These are phyloP conservation scores for Sorex fumeus DNA, from an alignment of 2,113 vertebrate genomes.

Conservation along the genomic window DNA sequence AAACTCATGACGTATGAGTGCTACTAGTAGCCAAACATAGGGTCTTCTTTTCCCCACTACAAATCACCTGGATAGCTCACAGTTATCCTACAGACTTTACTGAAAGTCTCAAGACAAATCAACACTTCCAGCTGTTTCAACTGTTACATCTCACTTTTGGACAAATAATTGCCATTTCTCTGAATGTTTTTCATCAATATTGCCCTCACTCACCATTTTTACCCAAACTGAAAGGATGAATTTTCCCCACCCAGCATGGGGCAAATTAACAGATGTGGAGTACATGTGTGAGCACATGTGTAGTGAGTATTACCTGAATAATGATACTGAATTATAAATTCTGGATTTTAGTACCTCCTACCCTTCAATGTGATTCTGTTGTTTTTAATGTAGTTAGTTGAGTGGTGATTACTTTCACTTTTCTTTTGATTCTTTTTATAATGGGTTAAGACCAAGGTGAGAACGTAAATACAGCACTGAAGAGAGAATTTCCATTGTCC, in stretches of 20 bases:
- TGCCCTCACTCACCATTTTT: not conserved
- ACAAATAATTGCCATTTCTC: too few species aligned
- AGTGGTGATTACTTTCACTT: not conserved
- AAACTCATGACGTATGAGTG: too few species aligned
- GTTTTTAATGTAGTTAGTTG: not conserved
- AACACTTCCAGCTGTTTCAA: too few species aligned
- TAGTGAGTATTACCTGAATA: not conserved
- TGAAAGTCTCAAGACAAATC: not conserved
- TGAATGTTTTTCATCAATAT: not conserved
- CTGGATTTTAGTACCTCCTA: not conserved
- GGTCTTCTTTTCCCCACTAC: not conserved
- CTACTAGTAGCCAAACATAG: too few species aligned
- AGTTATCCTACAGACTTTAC: not conserved
- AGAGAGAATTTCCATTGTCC: not conserved
- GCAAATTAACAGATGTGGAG: too few species aligned
- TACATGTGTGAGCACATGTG: too few species aligned
- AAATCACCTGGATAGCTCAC: not conserved
- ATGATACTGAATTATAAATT: conserved; percentile 20
- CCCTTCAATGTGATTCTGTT: not conserved
- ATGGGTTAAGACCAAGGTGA: not conserved
- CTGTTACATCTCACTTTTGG: not conserved
- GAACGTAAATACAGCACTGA: not conserved
- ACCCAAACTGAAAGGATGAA: not conserved
- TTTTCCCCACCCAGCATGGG: not conserved
- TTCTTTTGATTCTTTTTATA: not conserved